Conservation (phyloP, 2,797 vertebrate genomes). For the Vireo griseus region DNA sequence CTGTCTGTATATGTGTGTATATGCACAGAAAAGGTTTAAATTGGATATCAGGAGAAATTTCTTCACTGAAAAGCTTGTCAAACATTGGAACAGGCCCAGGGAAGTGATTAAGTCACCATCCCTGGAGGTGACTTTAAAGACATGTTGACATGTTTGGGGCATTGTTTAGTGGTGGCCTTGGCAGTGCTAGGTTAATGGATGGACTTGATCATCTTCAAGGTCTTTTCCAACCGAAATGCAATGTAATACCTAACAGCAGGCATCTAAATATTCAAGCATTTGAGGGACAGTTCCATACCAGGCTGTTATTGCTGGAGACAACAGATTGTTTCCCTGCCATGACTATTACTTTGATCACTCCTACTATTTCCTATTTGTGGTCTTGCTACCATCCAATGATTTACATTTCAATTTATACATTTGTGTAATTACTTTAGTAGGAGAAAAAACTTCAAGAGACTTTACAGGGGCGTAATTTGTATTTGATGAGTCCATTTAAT, state of each 20-base stretch:
- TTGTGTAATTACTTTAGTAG: neutral
- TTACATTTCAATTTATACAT: neutral
- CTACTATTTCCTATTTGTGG: neutral
- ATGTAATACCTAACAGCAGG: neutral
- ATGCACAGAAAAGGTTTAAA: neutral
- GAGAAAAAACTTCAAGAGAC: neutral
- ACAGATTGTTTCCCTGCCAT: neutral
- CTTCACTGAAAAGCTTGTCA: neutral
- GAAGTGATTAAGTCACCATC: too few relatives aligned
- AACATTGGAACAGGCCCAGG: neutral
- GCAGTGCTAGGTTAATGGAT: accelerated
- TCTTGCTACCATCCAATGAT: neutral
- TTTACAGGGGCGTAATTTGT: neutral
- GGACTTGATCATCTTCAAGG: neutral
- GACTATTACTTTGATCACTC: neutral
- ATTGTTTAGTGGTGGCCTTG: neutral
- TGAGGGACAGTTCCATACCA: neutral
- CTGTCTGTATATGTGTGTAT: neutral
- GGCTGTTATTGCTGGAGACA: neutral
- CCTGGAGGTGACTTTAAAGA: neutral
- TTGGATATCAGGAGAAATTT: neutral
- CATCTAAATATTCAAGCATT: neutral
- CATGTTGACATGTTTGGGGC: neutral
- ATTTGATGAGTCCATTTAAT: conserved; percentile 5
- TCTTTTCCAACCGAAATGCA: neutral